Evolutionary conservation across 1,140 invertebrate genomes (phyloP), one percentile per base, ranked within the genome.

Genomic region (Vollenhovia emeryi): DNA sequence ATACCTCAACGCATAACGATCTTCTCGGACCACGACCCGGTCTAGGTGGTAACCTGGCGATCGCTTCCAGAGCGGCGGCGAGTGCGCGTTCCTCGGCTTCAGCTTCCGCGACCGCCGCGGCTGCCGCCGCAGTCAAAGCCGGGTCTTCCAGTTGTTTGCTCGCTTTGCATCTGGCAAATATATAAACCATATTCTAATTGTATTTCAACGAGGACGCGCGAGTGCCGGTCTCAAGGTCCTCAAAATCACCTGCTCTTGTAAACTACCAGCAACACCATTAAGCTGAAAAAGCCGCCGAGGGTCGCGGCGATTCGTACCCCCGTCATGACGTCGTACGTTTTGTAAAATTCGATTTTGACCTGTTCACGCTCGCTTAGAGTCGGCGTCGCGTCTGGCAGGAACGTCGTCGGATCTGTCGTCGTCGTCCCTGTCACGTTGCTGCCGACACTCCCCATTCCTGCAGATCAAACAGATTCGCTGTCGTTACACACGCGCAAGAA

Each of bases 311-410:
- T 98, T 57, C 98, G 96, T 78, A 98, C 96, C 71, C 98, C 98
- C 82, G 98, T 98, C 97, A 98, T 98, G 89, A 97, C 97, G 95
- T 98, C 98, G 94, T 98, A 98, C 48, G 97, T 98, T 86, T 97
- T 97, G 95, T 98, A 98, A 95, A 98, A 98, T 93, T 98, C 97
- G 88, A 96, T 96, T 89, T 96, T 96, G 86, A 97, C 96, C 87
- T 96, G 96, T 90, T 97, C 96, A 60, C 94, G 93, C 83, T 95
- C 92, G 90, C 92, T 95, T 71, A 94, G 88, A 79, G 94, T 94
- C 84, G 94, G 93, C 90, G 91, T 92, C 86, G 92, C 89, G 62
- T 94, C 91, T 90, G 94, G 93, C 88, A 92, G 87, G 76, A 93
- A 93, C 87, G 90, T 90, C 91, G 91, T 92, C 85, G 92, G 90